Conservation (phyloP, 2,888 invertebrate species). For the Encarsia formosa region DNA sequence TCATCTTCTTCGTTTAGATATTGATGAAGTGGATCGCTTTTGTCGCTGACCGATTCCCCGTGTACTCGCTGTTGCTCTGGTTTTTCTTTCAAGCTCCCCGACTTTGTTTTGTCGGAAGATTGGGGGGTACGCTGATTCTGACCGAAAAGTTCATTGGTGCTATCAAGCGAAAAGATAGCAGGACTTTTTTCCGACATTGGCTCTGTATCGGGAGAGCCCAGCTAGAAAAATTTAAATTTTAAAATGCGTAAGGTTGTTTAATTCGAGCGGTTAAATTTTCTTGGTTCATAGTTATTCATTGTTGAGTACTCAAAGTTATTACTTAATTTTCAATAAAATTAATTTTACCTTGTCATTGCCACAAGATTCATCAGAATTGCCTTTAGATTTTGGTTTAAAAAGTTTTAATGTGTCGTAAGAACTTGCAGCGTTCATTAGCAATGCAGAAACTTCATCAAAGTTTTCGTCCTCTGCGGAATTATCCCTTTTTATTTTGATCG, state of each 20-base stretch:
- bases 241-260: no score
- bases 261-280: no score
- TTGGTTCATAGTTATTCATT: no score
- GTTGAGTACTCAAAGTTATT: no score
- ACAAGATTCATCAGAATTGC: constrained; percentile 24
- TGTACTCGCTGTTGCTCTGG: constrained; percentile 43
- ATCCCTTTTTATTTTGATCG: constrained; percentile 20
- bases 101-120: constrained; percentile 9
- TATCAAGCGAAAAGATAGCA: constrained; percentile 14
- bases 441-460: constrained; percentile 30
- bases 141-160: constrained; percentile 31
- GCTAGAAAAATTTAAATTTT: not conserved
- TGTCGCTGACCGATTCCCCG: constrained; percentile 65
- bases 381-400: constrained; percentile 38
- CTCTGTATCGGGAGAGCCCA: not conserved
- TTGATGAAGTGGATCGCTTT: constrained; percentile 75
- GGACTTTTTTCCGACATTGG: no score
- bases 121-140: not conserved
- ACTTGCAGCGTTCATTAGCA: constrained; percentile 30
- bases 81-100: constrained; percentile 25
- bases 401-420: constrained; percentile 47
- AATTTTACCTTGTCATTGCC: constrained; percentile 15
- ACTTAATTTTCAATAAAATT: not conserved
- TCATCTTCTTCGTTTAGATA: constrained; percentile 54
- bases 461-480: constrained; percentile 28